phyloP scores from a whole-genome alignment of 2,888 invertebrate species.

The Drosophila falleni region DNA sequence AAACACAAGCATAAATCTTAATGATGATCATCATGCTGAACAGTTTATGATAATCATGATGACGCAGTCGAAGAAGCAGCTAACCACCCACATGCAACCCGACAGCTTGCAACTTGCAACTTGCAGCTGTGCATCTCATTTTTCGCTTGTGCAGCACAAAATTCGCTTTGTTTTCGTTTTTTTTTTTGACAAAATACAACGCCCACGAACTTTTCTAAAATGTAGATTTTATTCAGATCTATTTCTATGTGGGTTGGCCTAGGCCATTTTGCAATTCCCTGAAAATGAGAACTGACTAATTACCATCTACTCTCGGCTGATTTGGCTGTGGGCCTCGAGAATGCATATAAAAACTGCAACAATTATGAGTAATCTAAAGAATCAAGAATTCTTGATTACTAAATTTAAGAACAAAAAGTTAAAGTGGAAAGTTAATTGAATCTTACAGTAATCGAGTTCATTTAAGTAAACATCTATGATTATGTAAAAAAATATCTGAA shows the following conservation, averaged over 20 bases:
- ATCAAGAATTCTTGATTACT: neutral
- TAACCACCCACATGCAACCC: slow-evolving; percentile 54
- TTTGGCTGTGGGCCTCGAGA: slow-evolving; percentile 25
- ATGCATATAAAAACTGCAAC: neutral
- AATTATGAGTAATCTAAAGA: slow-evolving; percentile 5
- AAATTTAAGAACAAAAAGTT: neutral
- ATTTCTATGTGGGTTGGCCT: slow-evolving; percentile 45
- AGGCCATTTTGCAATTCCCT: slow-evolving; percentile 28
- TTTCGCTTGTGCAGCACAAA: slow-evolving; percentile 42
- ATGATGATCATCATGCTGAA: slow-evolving; percentile 42
- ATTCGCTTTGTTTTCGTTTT: slow-evolving; percentile 8
- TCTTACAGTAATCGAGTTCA: neutral
- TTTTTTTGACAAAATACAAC: slow-evolving; percentile 69
- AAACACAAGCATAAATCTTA: slow-evolving; percentile 78
- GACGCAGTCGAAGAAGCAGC: slow-evolving; percentile 49
- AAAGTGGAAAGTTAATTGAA: neutral
- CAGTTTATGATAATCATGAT: slow-evolving; percentile 54
- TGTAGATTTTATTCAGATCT: slow-evolving; percentile 47
- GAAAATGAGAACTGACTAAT: slow-evolving; percentile 43
- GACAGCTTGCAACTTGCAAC: slow-evolving; percentile 23
- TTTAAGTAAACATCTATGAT: neutral
- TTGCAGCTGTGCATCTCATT: slow-evolving; percentile 52
- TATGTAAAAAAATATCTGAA: neutral
- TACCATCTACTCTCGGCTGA: slow-evolving; percentile 17
- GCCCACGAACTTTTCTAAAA: slow-evolving; percentile 60